These are phyloP conservation scores for Typhlichthys subterraneus DNA, from an alignment of 2,797 vertebrate genomes.

Conservation along the genomic window DNA sequence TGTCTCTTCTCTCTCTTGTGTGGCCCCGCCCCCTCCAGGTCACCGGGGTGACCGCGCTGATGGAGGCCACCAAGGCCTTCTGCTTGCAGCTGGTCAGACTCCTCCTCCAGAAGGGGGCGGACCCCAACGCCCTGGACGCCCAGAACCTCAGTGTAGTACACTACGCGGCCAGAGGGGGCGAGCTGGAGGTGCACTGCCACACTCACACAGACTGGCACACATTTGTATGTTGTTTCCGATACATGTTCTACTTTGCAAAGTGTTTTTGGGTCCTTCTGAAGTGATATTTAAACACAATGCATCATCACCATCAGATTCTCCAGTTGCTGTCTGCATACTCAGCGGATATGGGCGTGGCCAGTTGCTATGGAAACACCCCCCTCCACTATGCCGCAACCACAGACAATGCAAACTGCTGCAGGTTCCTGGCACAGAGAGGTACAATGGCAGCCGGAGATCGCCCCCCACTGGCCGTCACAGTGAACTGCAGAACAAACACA, in stretches of 20 bases:
- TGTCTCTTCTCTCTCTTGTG: neutral
- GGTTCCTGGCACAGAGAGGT: constrained; percentile 87
- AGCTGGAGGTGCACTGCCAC: constrained; percentile 80
- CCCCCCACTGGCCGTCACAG: no score
- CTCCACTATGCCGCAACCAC: constrained; percentile 81
- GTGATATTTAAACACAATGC: no score
- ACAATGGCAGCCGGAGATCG: constrained; percentile 5
- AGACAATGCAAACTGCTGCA: constrained; percentile 82
- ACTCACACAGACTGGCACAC: neutral
- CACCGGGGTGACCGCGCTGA: constrained; percentile 87
- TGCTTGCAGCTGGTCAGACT: constrained; percentile 76
- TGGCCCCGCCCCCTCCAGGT: constrained; percentile 63
- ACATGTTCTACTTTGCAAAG: no score
- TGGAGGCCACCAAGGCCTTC: constrained; percentile 85
- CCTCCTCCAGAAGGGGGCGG: constrained; percentile 83
- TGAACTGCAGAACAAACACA: neutral
- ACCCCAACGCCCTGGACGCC: constrained; percentile 81
- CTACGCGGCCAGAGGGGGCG: constrained; percentile 90
- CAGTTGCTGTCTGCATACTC: constrained; percentile 65
- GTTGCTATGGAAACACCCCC: constrained; percentile 79
- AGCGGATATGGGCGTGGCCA: constrained; percentile 76
- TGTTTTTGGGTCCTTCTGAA: no score
- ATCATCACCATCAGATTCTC: no score
- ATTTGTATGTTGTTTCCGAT: no score
- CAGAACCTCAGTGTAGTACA: constrained; percentile 82